Evolutionary conservation across 1,140 invertebrate species (phyloP).

Genomic region (Diorhabda carinulata): DNA sequence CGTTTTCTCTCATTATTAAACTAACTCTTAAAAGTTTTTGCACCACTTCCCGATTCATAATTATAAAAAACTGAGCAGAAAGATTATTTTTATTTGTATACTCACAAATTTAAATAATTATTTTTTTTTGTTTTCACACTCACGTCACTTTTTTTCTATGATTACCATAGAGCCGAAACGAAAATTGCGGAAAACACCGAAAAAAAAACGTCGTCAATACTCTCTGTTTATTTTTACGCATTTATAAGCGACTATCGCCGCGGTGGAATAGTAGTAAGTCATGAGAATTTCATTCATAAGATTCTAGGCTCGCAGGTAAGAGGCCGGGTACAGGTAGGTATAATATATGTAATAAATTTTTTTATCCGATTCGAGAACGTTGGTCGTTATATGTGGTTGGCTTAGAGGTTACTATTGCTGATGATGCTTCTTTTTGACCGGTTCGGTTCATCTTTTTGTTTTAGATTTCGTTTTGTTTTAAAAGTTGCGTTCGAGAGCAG

Average conservation of each 20-base stretch:
- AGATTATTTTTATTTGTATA: no score
- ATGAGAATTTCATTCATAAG: conserved; percentile 43
- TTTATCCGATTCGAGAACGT: conserved; percentile 24
- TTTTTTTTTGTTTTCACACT: no score
- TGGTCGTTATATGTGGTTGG: conserved; percentile 17
- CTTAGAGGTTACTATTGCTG: conserved; percentile 32
- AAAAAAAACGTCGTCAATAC: no score
- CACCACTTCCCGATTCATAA: conserved; percentile 38
- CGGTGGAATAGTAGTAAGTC: conserved; percentile 35
- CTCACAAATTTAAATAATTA: no score
- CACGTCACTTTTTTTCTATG: no score
- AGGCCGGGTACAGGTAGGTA: conserved; percentile 35
- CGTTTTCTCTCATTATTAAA: conserved; percentile 30
- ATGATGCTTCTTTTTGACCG: conserved; percentile 36
- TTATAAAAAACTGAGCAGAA: no score
- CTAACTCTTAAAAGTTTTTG: conserved; percentile 34
- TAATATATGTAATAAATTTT: conserved; percentile 41
- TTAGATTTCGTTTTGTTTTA: conserved; percentile 3
- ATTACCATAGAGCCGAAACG: no score
- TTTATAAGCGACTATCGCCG: conserved; percentile 28
- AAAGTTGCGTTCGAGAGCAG: neutral
- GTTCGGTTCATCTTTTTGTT: conserved; percentile 36
- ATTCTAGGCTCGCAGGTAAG: conserved; percentile 37
- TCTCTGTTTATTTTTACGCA: conserved; percentile 12
- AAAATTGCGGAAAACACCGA: no score